These are phyloP conservation scores for Agrochola litura DNA, from an alignment of 2,888 invertebrate species.

Conservation along the genomic window DNA sequence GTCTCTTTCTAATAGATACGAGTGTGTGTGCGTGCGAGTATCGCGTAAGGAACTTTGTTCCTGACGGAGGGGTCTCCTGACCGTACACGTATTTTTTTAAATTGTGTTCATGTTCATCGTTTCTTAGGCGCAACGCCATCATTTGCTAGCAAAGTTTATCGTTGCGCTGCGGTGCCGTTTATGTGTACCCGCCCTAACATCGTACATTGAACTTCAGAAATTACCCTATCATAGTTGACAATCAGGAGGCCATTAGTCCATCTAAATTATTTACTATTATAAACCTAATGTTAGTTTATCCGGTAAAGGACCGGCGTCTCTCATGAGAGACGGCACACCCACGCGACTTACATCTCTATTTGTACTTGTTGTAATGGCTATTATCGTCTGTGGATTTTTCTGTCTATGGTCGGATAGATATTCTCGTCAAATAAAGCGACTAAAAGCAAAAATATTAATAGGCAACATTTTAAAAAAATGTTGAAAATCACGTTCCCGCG, in stretches of 20 bases:
- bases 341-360: too few species aligned
- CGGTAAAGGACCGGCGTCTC: too few species aligned
- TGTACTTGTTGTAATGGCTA: too few species aligned
- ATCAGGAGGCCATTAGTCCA: constrained; percentile 39
- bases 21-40: not conserved
- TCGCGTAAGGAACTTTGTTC: not conserved
- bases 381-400: too few species aligned
- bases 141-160: not conserved
- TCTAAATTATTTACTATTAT: constrained; percentile 41
- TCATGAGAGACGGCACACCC: too few species aligned
- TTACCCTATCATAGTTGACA: constrained; percentile 29
- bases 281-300: constrained; percentile 38
- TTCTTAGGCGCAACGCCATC: too few species aligned
- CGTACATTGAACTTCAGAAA: constrained; percentile 48
- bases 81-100: not conserved
- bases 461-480: too few species aligned
- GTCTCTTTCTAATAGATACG: not conserved
- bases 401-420: too few species aligned
- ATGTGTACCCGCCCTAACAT: constrained; percentile 2
- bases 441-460: too few species aligned
- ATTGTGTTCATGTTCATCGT: not conserved
- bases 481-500: too few species aligned
- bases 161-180: not conserved
- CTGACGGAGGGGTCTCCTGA: too few species aligned
- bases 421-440: too few species aligned